Evolutionary conservation across 2,888 invertebrate genomes (phyloP), one percentile per base, ranked within the genome.

Genomic region (Cacoxenus indagator): DNA sequence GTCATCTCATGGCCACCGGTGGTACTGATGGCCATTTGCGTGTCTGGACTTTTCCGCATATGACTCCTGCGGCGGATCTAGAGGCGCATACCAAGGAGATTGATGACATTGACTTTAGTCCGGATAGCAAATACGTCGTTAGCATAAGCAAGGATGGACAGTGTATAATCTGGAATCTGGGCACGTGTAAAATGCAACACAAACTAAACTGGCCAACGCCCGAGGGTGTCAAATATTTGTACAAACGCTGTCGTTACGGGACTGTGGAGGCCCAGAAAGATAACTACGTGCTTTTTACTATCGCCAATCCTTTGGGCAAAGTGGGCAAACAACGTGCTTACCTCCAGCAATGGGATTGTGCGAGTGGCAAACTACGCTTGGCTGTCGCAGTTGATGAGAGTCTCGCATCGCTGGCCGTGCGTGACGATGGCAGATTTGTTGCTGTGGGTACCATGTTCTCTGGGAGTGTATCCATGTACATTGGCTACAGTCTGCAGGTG

Each of bases 371-470:
- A 27, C 87, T 94, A 9, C 88, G 89, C 24, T 91, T 91, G 76
- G 88, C 89, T 1, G 91, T 91, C 57, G 88, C 90, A 29, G 91
- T 93, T 68, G 90, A 91, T 68, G 96, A 96, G 88, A 92, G 94
- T 69, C 88, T 96, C 31, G 93, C 96, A 3, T 95, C 96, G 17
- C 89, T 97, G 73, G 94, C 96, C 0, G 95, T 96, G 27, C 90
- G 96, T 69, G 95, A 96, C 87, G 96, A 98, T 89, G 98, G 98
- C 0, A 90, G 95, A 70, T 99, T 95, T 89, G 91, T 98, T 1
- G 96, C 96, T 67, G 92, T 96, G 17, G 98, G 98, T 8, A 96
- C 96, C 48, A 97, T 98, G 95, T 95, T 95, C 84, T 94, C 94
- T 68, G 98, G 98, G 61, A 95, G 94, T 78, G 95, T 98, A 14